Conservation (phyloP, 2,113 vertebrate species). For the Tragulus kanchil region DNA sequence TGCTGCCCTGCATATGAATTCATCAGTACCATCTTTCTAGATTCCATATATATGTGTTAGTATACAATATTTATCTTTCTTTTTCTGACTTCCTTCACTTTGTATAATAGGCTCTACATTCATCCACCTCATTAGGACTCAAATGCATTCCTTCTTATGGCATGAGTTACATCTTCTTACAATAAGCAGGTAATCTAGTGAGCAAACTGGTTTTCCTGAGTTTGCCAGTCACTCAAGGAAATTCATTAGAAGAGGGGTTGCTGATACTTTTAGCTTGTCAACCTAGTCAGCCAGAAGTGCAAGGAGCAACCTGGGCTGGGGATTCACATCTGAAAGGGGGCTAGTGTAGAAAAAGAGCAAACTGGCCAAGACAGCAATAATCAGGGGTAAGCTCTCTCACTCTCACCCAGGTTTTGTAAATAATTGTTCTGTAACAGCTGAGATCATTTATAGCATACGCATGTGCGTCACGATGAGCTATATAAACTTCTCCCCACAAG, state of each 20-base stretch:
- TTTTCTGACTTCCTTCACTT: too few relatives aligned
- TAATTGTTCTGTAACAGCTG: not conserved
- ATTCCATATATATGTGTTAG: too few relatives aligned
- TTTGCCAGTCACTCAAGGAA: not conserved
- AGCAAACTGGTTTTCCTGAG: not conserved
- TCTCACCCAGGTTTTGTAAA: not conserved
- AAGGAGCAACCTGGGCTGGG: not conserved
- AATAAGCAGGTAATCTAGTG: not conserved
- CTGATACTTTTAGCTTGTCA: too few relatives aligned
- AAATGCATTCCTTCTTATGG: too few relatives aligned
- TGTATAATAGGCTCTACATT: too few relatives aligned
- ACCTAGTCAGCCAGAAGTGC: not conserved
- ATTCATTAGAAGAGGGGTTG: not conserved
- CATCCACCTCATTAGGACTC: too few relatives aligned
- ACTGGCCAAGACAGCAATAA: not conserved
- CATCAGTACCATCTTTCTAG: too few relatives aligned
- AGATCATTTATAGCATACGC: not conserved
- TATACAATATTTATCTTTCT: too few relatives aligned
- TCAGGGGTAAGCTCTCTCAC: not conserved
- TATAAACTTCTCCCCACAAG: not conserved
- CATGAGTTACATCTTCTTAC: not conserved
- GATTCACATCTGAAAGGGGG: not conserved
- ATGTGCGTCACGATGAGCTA: not conserved
- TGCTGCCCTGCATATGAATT: too few relatives aligned
- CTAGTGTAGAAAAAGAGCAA: not conserved